Conservation (phyloP, 1,140 invertebrate species). For the Nomia melanderi region DNA sequence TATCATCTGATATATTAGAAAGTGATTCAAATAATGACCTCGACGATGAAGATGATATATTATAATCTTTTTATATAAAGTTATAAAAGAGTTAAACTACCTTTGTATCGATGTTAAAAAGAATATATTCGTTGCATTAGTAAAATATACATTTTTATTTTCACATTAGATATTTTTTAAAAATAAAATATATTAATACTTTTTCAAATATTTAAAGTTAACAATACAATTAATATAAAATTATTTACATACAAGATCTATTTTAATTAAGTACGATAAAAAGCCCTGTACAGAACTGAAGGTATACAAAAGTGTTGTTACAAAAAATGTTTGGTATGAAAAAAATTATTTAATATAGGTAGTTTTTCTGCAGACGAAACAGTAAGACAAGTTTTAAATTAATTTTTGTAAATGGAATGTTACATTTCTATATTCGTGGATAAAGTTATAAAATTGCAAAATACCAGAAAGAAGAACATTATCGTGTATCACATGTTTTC, state of each 20-base stretch:
- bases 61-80: background rate
- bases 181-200: conserved; percentile 2
- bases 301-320: too few species aligned
- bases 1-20: conserved; percentile 60
- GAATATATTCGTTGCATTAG: background rate
- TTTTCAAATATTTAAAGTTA: background rate
- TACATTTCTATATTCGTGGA: too few species aligned
- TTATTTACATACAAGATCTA: background rate
- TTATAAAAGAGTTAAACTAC: too few species aligned
- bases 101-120: background rate
- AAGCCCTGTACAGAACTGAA: too few species aligned
- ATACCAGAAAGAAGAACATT: too few species aligned
- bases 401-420: too few species aligned
- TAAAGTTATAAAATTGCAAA: too few species aligned
- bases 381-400: too few species aligned
- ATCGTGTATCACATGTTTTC: too few species aligned
- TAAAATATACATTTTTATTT: background rate
- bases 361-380: too few species aligned
- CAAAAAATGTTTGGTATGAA: too few species aligned
- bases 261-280: background rate
- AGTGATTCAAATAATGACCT: conserved; percentile 53
- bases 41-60: conserved; percentile 30
- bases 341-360: too few species aligned
- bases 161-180: background rate
- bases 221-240: conserved; percentile 1